These are phyloP conservation scores for Ceuthmochares aereus DNA, from an alignment of 2,113 vertebrate species.

Conservation along the genomic window DNA sequence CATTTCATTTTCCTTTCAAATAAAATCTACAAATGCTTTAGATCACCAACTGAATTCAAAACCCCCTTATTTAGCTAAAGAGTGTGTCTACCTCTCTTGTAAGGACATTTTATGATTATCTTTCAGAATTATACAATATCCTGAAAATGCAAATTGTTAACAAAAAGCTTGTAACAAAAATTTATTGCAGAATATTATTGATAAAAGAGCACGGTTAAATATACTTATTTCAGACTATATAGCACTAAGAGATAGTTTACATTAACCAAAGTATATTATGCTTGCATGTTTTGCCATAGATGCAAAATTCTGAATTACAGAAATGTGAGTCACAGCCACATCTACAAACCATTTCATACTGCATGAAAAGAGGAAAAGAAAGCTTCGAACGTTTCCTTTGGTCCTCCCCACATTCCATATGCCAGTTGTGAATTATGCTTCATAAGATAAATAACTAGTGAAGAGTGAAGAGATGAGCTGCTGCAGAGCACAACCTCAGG, in stretches of 20 bases:
- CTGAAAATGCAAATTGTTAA: neutral
- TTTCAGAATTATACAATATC: neutral
- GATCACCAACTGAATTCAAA: slow-evolving; percentile 23
- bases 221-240: slow-evolving; percentile 12
- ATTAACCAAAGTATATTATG: neutral
- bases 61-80: neutral
- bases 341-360: neutral
- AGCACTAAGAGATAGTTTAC: slow-evolving; percentile 1
- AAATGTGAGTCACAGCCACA: neutral
- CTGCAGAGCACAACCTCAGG: slow-evolving; percentile 53
- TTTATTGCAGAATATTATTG: neutral
- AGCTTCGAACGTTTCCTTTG: neutral
- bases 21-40: neutral
- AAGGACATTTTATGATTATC: slow-evolving; percentile 16
- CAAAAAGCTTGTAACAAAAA: slow-evolving; percentile 5
- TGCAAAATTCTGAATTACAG: neutral
- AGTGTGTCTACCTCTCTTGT: neutral
- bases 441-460: slow-evolving; percentile 51
- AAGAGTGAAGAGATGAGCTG: slow-evolving; percentile 63
- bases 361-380: neutral
- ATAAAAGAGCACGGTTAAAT: slow-evolving; percentile 1
- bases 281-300: neutral
- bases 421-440: slow-evolving; percentile 45
- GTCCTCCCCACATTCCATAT: neutral
- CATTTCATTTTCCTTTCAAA: neutral